A percentile compares a stretch with the other conserved stretches of the same genome.
Evolutionary conservation across 2,797 vertebrate species (phyloP).

Genomic region (Pangasius djambal): DNA sequence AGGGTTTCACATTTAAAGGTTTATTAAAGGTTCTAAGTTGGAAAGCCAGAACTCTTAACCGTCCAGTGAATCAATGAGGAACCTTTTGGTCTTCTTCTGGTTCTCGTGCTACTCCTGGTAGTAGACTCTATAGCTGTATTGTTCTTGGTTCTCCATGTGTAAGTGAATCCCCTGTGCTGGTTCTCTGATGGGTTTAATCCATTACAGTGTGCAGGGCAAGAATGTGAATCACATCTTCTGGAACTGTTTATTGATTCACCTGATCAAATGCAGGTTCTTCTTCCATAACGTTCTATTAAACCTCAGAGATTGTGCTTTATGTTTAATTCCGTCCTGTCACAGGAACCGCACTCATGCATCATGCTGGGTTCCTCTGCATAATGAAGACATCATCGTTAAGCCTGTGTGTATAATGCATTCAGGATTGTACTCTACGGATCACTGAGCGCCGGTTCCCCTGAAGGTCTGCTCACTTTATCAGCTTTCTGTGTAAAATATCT

Average conservation of each 20-base stretch:
- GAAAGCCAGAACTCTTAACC: background rate
- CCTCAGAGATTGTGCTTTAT: background rate
- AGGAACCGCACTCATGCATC: conserved; percentile 4
- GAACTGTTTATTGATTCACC: background rate
- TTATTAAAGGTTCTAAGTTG: background rate
- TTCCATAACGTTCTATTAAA: background rate
- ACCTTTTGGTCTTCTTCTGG: background rate
- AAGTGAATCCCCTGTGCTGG: background rate
- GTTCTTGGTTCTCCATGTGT: background rate
- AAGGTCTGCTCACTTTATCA: conserved; percentile 14
- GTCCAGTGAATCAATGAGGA: background rate
- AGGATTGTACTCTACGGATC: conserved; percentile 22
- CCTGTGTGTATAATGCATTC: conserved; percentile 20
- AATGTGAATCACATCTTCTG: background rate
- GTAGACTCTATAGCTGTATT: background rate
- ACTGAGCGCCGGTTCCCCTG: background rate
- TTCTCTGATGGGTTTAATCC: background rate
- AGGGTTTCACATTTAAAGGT: background rate
- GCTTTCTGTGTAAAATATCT: conserved; percentile 5
- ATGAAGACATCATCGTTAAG: conserved; percentile 15
- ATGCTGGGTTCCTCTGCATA: background rate
- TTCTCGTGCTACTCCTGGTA: too few species aligned
- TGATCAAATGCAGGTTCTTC: conserved; percentile 1
- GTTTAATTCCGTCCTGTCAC: background rate
- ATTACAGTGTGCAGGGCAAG: background rate